phyloP scores from a whole-genome alignment of 2,113 vertebrate species.

The Cinclus mexicanus region DNA sequence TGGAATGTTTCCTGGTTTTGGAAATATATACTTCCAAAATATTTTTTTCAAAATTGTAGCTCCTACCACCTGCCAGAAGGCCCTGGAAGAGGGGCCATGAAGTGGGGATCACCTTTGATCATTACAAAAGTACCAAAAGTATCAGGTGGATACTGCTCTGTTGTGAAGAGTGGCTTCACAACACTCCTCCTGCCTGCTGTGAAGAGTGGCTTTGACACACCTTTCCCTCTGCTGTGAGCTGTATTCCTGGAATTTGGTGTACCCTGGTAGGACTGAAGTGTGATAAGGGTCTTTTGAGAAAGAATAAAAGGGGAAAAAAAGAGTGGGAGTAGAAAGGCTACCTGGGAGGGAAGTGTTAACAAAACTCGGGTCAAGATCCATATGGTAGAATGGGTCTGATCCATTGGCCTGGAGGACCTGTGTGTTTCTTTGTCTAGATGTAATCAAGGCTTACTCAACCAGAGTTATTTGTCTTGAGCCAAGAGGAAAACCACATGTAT shows the following conservation, averaged over 20 bases:
- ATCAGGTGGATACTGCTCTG: not conserved
- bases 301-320: not conserved
- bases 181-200: not conserved
- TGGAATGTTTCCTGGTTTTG: not conserved
- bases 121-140: not conserved
- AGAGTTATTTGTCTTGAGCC: not conserved
- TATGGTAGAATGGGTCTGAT: not conserved
- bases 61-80: not conserved
- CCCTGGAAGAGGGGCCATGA: not conserved
- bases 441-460: not conserved
- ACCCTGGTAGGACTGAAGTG: not conserved
- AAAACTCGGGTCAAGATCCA: not conserved
- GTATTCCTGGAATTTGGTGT: not conserved
- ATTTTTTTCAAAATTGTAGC: not conserved
- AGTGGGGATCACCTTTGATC: not conserved
- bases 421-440: not conserved
- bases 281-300: not conserved
- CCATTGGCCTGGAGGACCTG: not conserved
- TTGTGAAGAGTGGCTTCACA: not conserved
- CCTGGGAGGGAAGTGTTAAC: not conserved
- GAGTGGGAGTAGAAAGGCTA: not conserved
- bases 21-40: not conserved
- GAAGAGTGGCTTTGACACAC: not conserved
- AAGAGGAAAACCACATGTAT: not conserved
- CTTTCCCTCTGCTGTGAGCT: not conserved